A percentile compares a stretch with the other conserved stretches of the same genome.
phyloP scores from a whole-genome alignment of 2,113 vertebrate species.

The Nibea coibor region DNA sequence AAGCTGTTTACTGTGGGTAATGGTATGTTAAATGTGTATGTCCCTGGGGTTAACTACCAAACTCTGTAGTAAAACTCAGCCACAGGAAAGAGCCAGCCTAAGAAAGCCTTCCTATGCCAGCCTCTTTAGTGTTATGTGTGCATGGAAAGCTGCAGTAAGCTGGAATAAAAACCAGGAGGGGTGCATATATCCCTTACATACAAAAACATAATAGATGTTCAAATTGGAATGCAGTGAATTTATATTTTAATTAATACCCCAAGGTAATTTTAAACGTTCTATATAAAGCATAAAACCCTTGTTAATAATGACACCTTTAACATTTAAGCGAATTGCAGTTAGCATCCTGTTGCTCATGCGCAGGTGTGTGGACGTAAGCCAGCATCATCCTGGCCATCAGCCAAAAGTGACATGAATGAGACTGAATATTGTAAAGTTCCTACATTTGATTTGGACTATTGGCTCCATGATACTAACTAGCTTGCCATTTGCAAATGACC shows the following conservation, averaged over 20 bases:
- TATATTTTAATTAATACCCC: background rate
- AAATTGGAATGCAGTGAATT: background rate
- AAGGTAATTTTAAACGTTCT: background rate
- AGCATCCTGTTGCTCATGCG: no score
- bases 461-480: no score
- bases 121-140: slow-evolving; percentile 39
- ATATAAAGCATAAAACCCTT: no score
- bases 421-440: no score
- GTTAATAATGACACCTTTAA: no score
- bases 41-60: slow-evolving; percentile 60
- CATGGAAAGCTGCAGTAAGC: slow-evolving; percentile 13
- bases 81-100: slow-evolving; percentile 34
- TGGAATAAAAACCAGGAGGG: slow-evolving; percentile 11
- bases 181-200: no score
- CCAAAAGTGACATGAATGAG: no score
- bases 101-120: slow-evolving; percentile 3
- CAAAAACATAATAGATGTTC: background rate
- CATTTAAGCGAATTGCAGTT: no score
- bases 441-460: no score
- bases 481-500: no score
- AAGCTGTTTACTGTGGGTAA: slow-evolving; percentile 71
- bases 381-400: no score
- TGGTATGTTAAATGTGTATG: slow-evolving; percentile 71
- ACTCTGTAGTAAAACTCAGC: slow-evolving; percentile 58
- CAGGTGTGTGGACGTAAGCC: no score